Conservation (phyloP, 2,888 invertebrate genomes). For the Eupithecia subfuscata region DNA sequence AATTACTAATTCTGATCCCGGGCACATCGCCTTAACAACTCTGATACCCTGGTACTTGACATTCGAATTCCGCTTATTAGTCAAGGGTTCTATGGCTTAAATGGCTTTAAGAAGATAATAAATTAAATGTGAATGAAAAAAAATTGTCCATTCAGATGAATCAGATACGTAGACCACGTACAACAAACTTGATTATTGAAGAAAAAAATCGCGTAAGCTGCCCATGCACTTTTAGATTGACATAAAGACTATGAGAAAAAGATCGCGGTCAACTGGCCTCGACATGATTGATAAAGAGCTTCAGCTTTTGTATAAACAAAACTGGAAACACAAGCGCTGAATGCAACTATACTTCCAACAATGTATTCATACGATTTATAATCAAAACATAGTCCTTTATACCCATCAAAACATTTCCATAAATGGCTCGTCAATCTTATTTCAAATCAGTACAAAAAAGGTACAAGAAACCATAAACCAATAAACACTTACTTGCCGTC, state of each 20-base stretch:
- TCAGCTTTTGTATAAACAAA: slow-evolving; percentile 15
- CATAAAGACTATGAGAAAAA: slow-evolving; percentile 10
- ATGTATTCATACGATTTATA: slow-evolving; percentile 30
- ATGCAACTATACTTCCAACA: slow-evolving; percentile 14
- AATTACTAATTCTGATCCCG: slow-evolving; percentile 65
- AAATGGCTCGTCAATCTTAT: slow-evolving; percentile 63
- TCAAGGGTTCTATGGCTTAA: slow-evolving; percentile 41
- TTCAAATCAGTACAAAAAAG: slow-evolving; percentile 59
- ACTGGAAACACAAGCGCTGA: slow-evolving; percentile 3
- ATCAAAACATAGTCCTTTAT: slow-evolving; percentile 43
- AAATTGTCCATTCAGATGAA: not conserved
- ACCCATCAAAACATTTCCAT: slow-evolving; percentile 56
- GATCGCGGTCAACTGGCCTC: slow-evolving; percentile 9
- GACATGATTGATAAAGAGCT: slow-evolving; percentile 16
- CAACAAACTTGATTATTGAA: not conserved
- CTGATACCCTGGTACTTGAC: slow-evolving; percentile 52
- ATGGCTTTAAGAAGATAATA: not conserved
- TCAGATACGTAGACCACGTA: too few relatives aligned
- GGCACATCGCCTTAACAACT: slow-evolving; percentile 58
- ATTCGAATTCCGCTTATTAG: slow-evolving; percentile 58
- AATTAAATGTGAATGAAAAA: not conserved
- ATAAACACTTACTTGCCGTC: slow-evolving; percentile 71
- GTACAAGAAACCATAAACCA: slow-evolving; percentile 68
- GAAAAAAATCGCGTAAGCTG: not conserved
- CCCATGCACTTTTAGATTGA: not conserved